Conservation (phyloP, 1,140 invertebrate species). For the Uloborus diversus region DNA sequence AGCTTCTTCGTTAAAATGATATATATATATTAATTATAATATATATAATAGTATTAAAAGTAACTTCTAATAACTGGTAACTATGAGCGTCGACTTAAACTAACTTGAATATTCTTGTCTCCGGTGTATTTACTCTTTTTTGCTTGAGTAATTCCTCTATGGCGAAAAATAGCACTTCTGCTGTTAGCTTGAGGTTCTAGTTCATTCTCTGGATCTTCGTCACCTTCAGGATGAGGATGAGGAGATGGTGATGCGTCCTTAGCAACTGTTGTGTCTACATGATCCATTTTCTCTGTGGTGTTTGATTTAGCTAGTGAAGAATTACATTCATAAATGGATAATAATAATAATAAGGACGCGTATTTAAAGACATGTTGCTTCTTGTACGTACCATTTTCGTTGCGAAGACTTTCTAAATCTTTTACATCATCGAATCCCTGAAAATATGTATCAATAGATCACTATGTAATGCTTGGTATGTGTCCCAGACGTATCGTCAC, state of each 20-base stretch:
- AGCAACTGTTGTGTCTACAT: not conserved
- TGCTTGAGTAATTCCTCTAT: slow-evolving; percentile 36
- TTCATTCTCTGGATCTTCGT: too few species aligned
- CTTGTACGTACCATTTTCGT: slow-evolving; percentile 8
- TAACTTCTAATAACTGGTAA: too few species aligned
- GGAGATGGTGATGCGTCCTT: not conserved
- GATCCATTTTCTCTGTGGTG: not conserved
- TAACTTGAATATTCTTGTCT: not conserved
- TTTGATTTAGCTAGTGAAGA: not conserved
- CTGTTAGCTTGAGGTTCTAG: not conserved
- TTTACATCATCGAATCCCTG: slow-evolving; percentile 27
- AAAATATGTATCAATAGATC: too few species aligned
- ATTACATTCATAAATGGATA: not conserved
- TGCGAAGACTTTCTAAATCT: slow-evolving; percentile 28
- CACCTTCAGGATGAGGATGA: not conserved
- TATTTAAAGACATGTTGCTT: not conserved
- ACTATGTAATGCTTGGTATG: too few species aligned
- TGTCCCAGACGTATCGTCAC: too few species aligned
- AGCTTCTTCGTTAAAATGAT: too few species aligned
- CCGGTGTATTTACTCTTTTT: slow-evolving; percentile 42
- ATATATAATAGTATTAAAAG: too few species aligned
- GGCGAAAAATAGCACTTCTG: slow-evolving; percentile 35
- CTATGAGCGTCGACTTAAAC: too few species aligned
- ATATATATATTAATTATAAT: too few species aligned
- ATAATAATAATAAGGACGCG: too few species aligned